phyloP scores from a whole-genome alignment of 2,888 invertebrate species.

The Ectemnius lituratus region DNA sequence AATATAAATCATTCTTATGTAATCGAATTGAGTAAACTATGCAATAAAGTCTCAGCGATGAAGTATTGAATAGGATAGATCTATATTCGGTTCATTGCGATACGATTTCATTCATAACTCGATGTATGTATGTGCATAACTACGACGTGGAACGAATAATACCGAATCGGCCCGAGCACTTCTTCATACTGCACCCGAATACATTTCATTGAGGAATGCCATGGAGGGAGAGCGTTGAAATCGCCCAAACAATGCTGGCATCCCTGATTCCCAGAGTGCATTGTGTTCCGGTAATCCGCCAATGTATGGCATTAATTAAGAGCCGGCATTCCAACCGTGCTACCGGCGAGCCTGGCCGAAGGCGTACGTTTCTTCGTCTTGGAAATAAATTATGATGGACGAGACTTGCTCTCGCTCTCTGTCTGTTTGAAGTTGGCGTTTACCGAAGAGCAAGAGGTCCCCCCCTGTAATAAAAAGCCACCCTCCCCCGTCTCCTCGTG shows the following conservation, averaged over 20 bases:
- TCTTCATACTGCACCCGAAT: too few species aligned
- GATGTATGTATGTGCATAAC: too few species aligned
- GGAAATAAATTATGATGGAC: conserved; percentile 42
- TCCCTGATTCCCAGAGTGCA: conserved; percentile 10
- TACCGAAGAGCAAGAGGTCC: background rate
- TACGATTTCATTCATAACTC: too few species aligned
- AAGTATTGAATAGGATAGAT: too few species aligned
- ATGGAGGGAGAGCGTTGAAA: too few species aligned
- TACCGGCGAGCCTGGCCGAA: conserved; percentile 20
- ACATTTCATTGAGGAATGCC: too few species aligned
- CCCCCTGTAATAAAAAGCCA: conserved; percentile 26
- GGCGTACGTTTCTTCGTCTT: conserved; percentile 21
- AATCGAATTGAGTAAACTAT: too few species aligned
- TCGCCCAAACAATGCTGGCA: background rate
- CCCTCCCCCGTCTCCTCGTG: background rate
- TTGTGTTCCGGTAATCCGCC: conserved; percentile 51
- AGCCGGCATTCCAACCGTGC: conserved; percentile 32
- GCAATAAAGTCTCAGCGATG: too few species aligned
- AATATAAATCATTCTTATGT: background rate
- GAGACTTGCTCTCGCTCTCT: conserved; percentile 11
- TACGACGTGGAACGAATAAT: too few species aligned
- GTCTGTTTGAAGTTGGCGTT: conserved; percentile 22
- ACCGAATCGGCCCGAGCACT: too few species aligned
- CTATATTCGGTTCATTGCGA: too few species aligned
- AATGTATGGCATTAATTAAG: conserved; percentile 60